A percentile compares a stretch with the other conserved stretches of the same genome.
Conservation (phyloP, 2,113 vertebrate genomes). For the Marcusenius ussheri region DNA sequence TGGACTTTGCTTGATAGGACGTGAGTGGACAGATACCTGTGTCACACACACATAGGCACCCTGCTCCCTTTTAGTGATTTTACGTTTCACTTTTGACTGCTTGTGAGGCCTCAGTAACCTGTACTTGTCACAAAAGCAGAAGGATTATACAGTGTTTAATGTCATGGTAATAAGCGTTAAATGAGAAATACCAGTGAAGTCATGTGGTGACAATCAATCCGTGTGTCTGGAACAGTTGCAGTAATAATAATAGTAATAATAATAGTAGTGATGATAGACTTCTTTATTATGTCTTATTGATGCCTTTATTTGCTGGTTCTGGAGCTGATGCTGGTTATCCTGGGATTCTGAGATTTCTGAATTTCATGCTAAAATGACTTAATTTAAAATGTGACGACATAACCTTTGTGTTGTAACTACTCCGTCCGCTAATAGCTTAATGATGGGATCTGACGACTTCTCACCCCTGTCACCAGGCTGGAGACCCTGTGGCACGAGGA, state of each 20-base stretch:
- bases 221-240: neutral
- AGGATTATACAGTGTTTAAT: neutral
- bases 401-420: neutral
- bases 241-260: neutral
- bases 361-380: neutral
- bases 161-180: neutral
- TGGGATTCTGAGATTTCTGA: neutral
- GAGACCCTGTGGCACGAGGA: constrained; percentile 67
- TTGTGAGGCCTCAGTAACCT: neutral
- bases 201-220: neutral
- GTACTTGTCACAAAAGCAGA: neutral
- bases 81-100: neutral
- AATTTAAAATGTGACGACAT: neutral
- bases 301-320: neutral
- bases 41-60: neutral
- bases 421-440: neutral
- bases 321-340: neutral
- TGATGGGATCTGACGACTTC: neutral
- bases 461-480: constrained; percentile 46
- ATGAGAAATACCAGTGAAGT: neutral
- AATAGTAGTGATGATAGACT: neutral
- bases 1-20: neutral
- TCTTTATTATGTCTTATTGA: neutral
- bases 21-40: neutral
- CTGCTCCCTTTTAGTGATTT: neutral